Conservation (phyloP, 2,888 invertebrate genomes). For the Cataglyphis albicans region DNA sequence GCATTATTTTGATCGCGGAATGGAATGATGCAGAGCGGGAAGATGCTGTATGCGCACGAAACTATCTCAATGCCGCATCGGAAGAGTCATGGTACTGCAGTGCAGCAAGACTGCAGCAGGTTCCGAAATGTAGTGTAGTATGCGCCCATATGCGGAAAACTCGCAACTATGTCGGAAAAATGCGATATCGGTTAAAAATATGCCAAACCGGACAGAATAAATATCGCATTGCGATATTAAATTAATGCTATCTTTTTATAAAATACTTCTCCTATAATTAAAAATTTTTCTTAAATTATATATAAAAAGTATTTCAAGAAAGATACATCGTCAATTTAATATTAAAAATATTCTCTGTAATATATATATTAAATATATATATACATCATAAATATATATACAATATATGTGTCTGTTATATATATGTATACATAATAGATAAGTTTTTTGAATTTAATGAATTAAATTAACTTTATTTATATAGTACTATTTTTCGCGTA, state of each 20-base stretch:
- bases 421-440: not conserved
- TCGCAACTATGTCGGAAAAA: slow-evolving; percentile 31
- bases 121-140: slow-evolving; percentile 60
- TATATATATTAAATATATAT: too few species aligned
- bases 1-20: slow-evolving; percentile 8
- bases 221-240: not conserved
- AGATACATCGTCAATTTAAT: too few species aligned
- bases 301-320: too few species aligned
- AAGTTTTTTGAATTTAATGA: not conserved
- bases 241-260: not conserved
- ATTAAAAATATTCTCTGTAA: too few species aligned
- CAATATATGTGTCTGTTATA: too few species aligned
- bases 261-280: not conserved
- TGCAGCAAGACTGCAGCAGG: slow-evolving; percentile 78
- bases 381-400: too few species aligned
- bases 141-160: slow-evolving; percentile 11
- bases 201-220: not conserved
- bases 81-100: slow-evolving; percentile 79
- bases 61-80: slow-evolving; percentile 71
- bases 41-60: slow-evolving; percentile 50
- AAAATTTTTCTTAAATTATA: not conserved
- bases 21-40: slow-evolving; percentile 49
- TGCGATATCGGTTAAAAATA: slow-evolving; percentile 23
- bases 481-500: slow-evolving; percentile 12
- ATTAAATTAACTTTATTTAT: not conserved